These are phyloP conservation scores for Stegana nigrithorax DNA, from an alignment of 2,888 invertebrate species.

Conservation along the genomic window DNA sequence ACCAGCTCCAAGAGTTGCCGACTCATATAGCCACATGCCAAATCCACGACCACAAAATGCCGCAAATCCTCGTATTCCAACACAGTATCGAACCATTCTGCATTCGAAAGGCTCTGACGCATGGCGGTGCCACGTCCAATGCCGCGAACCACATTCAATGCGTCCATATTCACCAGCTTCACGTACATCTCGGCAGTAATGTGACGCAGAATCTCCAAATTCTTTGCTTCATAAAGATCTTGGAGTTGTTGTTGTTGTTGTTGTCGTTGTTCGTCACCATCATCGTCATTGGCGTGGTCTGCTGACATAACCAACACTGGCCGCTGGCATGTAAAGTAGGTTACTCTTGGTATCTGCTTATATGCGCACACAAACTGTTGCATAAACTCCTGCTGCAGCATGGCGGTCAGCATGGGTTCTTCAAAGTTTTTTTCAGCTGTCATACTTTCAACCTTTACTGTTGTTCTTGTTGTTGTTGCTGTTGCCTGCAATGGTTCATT, in stretches of 20 bases:
- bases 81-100: constrained; percentile 54
- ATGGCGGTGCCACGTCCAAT: constrained; percentile 9
- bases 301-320: too few relatives aligned
- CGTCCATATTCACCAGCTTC: constrained; percentile 47
- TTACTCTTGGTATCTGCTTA: constrained; percentile 64
- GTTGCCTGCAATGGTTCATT: constrained; percentile 7
- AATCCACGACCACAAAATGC: constrained; percentile 64
- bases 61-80: constrained; percentile 55
- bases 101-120: constrained; percentile 22
- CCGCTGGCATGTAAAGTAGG: constrained; percentile 61
- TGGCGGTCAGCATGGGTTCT: constrained; percentile 36
- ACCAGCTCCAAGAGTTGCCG: constrained; percentile 64
- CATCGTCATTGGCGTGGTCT: too few relatives aligned
- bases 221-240: constrained; percentile 34
- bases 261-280: neutral
- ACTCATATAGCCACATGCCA: constrained; percentile 63
- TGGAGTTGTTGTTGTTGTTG: constrained; percentile 1
- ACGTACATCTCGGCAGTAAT: constrained; percentile 31
- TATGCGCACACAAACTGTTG: constrained; percentile 54
- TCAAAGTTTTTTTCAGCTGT: constrained; percentile 6
- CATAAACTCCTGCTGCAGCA: constrained; percentile 53
- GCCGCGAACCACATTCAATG: constrained; percentile 27
- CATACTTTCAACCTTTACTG: too few relatives aligned
- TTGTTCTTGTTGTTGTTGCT: constrained; percentile 11
- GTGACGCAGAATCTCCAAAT: constrained; percentile 42